These are phyloP conservation scores for Anas flavirostris DNA, from an alignment of 2,797 vertebrate species.

Conservation along the genomic window DNA sequence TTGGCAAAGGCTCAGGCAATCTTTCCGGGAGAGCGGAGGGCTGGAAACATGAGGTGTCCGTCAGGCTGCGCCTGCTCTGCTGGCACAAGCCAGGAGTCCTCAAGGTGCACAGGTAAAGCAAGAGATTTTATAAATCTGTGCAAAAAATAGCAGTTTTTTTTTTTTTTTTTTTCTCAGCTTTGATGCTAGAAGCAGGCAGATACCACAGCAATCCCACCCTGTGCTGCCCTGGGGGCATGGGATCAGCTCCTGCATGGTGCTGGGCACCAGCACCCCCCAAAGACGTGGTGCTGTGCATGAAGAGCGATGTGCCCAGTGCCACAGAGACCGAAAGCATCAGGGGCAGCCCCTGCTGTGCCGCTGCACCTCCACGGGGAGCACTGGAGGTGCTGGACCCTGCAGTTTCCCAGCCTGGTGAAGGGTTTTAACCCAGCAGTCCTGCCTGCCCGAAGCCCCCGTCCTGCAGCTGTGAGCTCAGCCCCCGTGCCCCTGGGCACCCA, in stretches of 20 bases:
- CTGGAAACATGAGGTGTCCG: background rate
- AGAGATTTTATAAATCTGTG: background rate
- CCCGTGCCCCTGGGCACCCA: accelerated
- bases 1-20: conserved; percentile 5
- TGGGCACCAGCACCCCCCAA: background rate
- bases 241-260: background rate
- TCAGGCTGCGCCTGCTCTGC: background rate
- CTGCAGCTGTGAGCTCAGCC: background rate
- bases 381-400: background rate
- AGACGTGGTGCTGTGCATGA: background rate
- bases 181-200: background rate
- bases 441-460: background rate
- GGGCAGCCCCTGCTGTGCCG: too few species aligned
- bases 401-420: background rate
- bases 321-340: background rate
- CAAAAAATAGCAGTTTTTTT: background rate
- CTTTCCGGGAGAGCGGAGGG: background rate
- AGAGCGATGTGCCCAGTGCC: background rate
- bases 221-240: background rate
- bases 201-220: accelerated
- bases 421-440: background rate
- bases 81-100: background rate
- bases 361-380: background rate
- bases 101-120: background rate
- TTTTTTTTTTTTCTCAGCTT: background rate